Conservation (phyloP, 2,797 vertebrate species). For the Anguilla pacifica region DNA sequence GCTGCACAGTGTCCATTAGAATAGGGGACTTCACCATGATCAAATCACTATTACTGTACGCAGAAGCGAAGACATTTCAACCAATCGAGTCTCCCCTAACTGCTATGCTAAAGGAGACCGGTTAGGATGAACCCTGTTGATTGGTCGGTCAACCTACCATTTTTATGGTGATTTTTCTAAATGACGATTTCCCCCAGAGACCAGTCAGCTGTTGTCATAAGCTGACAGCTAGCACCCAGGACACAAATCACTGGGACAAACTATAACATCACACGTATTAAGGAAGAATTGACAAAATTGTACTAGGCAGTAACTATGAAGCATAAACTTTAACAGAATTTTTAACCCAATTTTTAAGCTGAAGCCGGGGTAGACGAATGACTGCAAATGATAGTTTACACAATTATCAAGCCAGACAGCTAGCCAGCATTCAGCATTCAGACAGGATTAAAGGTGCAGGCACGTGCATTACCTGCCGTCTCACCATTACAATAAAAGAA, state of each 20-base stretch:
- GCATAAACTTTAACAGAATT: background rate
- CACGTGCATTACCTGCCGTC: background rate
- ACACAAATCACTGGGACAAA: too few relatives aligned
- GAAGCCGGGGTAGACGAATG: background rate
- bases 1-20: background rate
- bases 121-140: background rate
- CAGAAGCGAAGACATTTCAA: background rate
- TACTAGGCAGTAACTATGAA: background rate
- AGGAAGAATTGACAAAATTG: background rate
- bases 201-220: background rate
- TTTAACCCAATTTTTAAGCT: background rate
- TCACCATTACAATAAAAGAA: background rate
- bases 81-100: background rate
- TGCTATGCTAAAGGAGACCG: background rate
- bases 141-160: background rate
- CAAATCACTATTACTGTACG: background rate
- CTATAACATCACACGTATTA: background rate
- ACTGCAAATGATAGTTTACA: background rate
- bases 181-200: background rate
- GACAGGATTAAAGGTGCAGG: background rate
- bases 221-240: background rate
- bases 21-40: background rate
- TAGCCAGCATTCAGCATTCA: background rate
- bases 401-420: background rate
- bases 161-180: background rate